Base-by-base conservation (phyloP, 2,113 vertebrate genomes). In the Entelurus aequoreus region DNA sequence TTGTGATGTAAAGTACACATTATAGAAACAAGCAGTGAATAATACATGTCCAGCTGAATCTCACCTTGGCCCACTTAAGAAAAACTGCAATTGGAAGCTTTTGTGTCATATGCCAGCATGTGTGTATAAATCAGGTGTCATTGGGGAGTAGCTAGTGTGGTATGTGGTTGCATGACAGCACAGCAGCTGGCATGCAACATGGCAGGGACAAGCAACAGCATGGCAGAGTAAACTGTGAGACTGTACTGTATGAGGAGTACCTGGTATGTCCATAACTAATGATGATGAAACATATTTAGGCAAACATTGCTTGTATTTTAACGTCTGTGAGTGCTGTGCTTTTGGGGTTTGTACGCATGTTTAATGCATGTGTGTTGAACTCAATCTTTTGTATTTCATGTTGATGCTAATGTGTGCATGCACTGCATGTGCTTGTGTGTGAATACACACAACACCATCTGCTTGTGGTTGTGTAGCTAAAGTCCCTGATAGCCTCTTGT, bases 371-470 rank as follows among this genome's bases (percentile, higher is more conserved):
- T 54, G 44, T 62, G 59, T 71, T 54, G 53, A 58, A 65, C 48
- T 65, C 21, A 49, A 57, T 68, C 61, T 73, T 55, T 68, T 58
- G 63, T 63, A 72, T 65, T 80, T 59, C 53, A 54, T 28, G 8
- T 62, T 15, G 21, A 19, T 68, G 44, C 48, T 13, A 35, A 35
- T 47, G 21, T 47, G 16, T 48, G 40, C 50, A 16, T 69, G 47
- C 60, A 49, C 50, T 42, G 6, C 64, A 51, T 63, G 63, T 57
- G 53, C 49, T 14, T 55, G 48, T n/a, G 19, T 54, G 49, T 71
- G 48, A 72, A 48, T 62, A 57, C 51, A 69, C 60, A 77, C 69
- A 78, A 78, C 72, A 80, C 87, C 85, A 89, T 90, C 84, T 90
- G 89, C 74, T 68, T 81, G 78, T 63, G 69, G 69, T 68, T 66